Evolutionary conservation across 2,888 invertebrate genomes (phyloP).

Genomic region (Omphaloscelis lunosa): DNA sequence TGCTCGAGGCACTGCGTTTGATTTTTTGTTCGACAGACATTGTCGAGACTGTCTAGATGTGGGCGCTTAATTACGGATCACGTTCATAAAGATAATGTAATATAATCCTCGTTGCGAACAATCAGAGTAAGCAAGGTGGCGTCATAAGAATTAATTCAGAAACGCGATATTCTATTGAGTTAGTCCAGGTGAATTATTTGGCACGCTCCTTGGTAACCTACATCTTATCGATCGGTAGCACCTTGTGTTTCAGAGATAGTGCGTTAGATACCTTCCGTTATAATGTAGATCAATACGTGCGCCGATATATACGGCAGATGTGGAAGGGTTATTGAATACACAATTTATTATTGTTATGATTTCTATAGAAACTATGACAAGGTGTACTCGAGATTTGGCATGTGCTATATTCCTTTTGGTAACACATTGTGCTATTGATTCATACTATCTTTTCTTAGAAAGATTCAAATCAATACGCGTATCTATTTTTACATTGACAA

Average conservation of each 20-base stretch:
- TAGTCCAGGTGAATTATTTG: slow-evolving; percentile 82
- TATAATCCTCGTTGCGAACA: slow-evolving; percentile 88
- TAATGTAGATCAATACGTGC: slow-evolving; percentile 68
- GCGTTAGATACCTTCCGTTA: slow-evolving; percentile 65
- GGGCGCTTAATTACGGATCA: slow-evolving; percentile 89
- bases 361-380: slow-evolving; percentile 80
- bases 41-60: slow-evolving; percentile 83
- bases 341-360: slow-evolving; percentile 80
- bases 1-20: slow-evolving; percentile 79
- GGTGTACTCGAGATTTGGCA: slow-evolving; percentile 79
- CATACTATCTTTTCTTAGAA: slow-evolving; percentile 40
- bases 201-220: slow-evolving; percentile 84
- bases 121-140: slow-evolving; percentile 85
- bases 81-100: slow-evolving; percentile 89
- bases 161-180: slow-evolving; percentile 77
- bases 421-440: slow-evolving; percentile 56
- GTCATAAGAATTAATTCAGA: slow-evolving; percentile 75
- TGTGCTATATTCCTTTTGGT: slow-evolving; percentile 72
- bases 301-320: slow-evolving; percentile 81
- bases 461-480: slow-evolving; percentile 31
- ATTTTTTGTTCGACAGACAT: slow-evolving; percentile 80
- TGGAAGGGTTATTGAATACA: slow-evolving; percentile 84
- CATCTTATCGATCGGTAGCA: slow-evolving; percentile 68
- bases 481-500: slow-evolving; percentile 49
- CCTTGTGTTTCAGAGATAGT: slow-evolving; percentile 77